phyloP scores from a whole-genome alignment of 2,888 invertebrate species.

The Metallyticus violacea region DNA sequence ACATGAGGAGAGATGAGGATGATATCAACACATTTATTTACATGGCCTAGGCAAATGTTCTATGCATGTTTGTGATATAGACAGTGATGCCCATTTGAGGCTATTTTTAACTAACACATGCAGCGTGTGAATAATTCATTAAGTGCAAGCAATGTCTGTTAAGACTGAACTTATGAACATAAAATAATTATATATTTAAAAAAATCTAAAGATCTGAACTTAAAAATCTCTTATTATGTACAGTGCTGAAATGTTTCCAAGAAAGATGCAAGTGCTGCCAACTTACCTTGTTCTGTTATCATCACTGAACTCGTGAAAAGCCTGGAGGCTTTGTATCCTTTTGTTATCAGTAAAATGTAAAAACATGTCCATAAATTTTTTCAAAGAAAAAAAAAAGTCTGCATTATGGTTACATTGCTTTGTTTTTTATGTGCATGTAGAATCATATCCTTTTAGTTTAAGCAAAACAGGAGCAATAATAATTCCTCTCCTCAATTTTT shows the following conservation, averaged over 20 bases:
- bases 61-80: neutral
- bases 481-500: too few relatives aligned
- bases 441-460: neutral
- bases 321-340: neutral
- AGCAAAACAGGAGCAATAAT: too few relatives aligned
- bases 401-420: neutral
- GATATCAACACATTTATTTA: slow-evolving; percentile 98
- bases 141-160: neutral
- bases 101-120: neutral
- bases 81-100: neutral
- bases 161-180: neutral
- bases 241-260: neutral
- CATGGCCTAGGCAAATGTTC: slow-evolving; percentile 66
- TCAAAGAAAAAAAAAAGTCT: neutral
- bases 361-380: neutral
- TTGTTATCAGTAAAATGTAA: neutral
- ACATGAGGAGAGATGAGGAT: slow-evolving; percentile 93
- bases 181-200: neutral
- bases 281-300: neutral
- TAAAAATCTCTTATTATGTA: neutral
- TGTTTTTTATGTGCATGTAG: neutral
- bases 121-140: neutral
- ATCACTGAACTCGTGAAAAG: neutral
- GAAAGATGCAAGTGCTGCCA: neutral
- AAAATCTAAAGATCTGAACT: neutral